Conservation (phyloP, 2,888 invertebrate species). For the Noctuana brunneofusca region DNA sequence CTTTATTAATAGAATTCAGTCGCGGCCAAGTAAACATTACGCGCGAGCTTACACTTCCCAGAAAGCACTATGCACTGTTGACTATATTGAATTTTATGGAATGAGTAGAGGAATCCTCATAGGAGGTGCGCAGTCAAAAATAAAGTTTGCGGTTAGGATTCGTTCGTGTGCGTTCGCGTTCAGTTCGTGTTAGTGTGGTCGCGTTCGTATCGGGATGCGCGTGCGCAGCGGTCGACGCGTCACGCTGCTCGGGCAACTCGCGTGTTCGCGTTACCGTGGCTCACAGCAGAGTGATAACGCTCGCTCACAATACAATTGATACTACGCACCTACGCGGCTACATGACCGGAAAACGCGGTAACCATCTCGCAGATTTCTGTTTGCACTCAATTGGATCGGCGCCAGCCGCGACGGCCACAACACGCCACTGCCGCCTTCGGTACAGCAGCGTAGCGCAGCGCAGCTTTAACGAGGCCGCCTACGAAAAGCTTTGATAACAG, state of each 20-base stretch:
- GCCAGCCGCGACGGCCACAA: slow-evolving; percentile 50
- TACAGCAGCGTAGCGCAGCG: too few species aligned
- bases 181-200: slow-evolving; percentile 56
- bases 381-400: slow-evolving; percentile 58
- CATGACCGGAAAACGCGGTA: slow-evolving; percentile 54
- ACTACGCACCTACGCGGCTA: slow-evolving; percentile 54
- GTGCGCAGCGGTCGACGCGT: not conserved
- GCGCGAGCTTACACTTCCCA: slow-evolving; percentile 46
- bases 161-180: slow-evolving; percentile 71
- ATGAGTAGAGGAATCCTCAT: slow-evolving; percentile 45
- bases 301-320: slow-evolving; percentile 63
- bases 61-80: slow-evolving; percentile 43
- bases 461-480: slow-evolving; percentile 29
- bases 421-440: slow-evolving; percentile 30
- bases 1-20: slow-evolving; percentile 68
- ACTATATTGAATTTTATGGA: slow-evolving; percentile 43
- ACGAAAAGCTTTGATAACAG: slow-evolving; percentile 26
- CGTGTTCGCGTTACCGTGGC: slow-evolving; percentile 62
- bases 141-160: slow-evolving; percentile 56
- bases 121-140: slow-evolving; percentile 36
- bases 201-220: slow-evolving; percentile 34
- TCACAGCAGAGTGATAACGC: slow-evolving; percentile 75
- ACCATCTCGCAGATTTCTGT: slow-evolving; percentile 54
- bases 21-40: slow-evolving; percentile 44
- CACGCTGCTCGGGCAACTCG: slow-evolving; percentile 45